phyloP scores from a whole-genome alignment of 37 sponge, comb jelly and placozoan genomes.

The Axinella damicornis region DNA sequence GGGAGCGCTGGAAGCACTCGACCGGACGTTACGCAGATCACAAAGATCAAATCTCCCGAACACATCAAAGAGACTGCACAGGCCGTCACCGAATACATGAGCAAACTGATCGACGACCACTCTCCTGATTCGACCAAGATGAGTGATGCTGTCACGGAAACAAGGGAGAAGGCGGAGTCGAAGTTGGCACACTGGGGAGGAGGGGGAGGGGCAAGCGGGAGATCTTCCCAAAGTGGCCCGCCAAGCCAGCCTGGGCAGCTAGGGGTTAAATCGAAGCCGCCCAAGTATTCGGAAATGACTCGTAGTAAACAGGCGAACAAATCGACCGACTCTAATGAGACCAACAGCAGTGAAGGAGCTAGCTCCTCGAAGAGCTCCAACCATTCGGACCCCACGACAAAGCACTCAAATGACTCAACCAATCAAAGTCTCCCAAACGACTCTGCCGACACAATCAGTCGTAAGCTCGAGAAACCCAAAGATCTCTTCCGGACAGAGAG shows the following conservation, averaged over 20 bases:
- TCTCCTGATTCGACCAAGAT: background rate
- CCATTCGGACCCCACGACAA: no score
- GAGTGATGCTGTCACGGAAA: background rate
- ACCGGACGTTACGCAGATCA: background rate
- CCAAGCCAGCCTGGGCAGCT: background rate
- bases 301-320: constrained; percentile 26
- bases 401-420: background rate
- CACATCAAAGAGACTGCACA: constrained; percentile 13
- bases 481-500: constrained; percentile 29
- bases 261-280: constrained; percentile 14
- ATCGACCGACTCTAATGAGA: constrained; percentile 42
- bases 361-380: background rate
- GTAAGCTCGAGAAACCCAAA: background rate
- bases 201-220: background rate
- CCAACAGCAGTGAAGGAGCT: constrained; percentile 27
- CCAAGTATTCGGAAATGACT: constrained; percentile 7
- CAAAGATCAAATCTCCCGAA: background rate
- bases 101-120: background rate
- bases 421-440: background rate
- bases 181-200: no score
- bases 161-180: background rate
- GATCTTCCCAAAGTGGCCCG: background rate
- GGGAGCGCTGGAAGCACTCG: constrained; percentile 52
- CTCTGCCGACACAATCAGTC: background rate
- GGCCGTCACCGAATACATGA: constrained; percentile 3